These are phyloP conservation scores for Stichopus horrens DNA, from an alignment of 53 echinoderm and acorn worm species.

Conservation along the genomic window DNA sequence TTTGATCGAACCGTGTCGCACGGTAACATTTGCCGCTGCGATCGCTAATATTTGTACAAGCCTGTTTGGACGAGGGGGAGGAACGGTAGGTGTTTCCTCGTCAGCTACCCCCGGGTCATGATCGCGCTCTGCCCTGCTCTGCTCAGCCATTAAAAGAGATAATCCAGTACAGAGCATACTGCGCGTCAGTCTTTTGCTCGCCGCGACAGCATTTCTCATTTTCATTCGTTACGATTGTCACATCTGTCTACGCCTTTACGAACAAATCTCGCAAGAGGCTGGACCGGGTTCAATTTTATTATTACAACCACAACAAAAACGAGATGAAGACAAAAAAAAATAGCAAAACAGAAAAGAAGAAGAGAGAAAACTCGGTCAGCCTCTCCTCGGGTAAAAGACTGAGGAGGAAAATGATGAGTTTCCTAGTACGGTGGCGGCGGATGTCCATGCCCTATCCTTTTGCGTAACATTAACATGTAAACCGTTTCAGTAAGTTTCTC, in stretches of 20 bases:
- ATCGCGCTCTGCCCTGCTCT: conserved; percentile 7
- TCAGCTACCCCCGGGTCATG: conserved; percentile 7
- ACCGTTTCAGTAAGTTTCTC: no score
- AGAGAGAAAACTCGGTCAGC: conserved; percentile 22
- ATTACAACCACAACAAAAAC: background rate
- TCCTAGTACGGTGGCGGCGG: background rate
- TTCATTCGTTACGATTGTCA: conserved; percentile 23
- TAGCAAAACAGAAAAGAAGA: no score
- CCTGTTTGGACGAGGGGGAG: conserved; percentile 26
- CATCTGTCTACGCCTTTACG: conserved; percentile 16
- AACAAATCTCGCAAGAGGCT: conserved; percentile 28
- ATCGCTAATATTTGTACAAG: conserved; percentile 40
- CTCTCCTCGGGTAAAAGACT: conserved; percentile 5
- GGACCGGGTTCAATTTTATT: conserved; percentile 2
- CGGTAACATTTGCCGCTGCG: conserved; percentile 26
- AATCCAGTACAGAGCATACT: background rate
- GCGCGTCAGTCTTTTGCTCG: no score
- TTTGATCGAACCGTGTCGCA: conserved; percentile 20
- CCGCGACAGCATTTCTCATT: background rate
- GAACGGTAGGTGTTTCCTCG: conserved; percentile 35
- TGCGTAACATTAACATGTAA: no score
- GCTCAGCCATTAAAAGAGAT: conserved; percentile 1
- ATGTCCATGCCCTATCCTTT: background rate
- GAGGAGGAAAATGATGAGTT: conserved; percentile 25
- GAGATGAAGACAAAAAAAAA: no score